Evolutionary conservation across 2,888 invertebrate species (phyloP).

Genomic region (Camponotus fellah): DNA sequence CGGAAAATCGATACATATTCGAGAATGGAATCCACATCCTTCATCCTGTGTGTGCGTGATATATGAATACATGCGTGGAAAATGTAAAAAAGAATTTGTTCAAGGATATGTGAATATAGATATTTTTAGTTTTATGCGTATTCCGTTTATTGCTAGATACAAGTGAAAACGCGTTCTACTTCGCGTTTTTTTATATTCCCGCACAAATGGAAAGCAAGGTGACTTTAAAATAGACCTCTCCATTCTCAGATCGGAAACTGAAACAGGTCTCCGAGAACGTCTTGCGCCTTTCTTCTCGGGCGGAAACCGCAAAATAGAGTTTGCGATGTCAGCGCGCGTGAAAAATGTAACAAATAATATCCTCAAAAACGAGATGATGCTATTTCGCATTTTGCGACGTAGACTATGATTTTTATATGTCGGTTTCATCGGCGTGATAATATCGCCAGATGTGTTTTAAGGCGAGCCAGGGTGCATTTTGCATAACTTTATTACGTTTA

Average conservation of each 20-base stretch:
- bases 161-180: neutral
- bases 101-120: neutral
- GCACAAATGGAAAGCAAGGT: conserved; percentile 20
- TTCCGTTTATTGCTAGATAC: neutral
- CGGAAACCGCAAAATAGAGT: conserved; percentile 17
- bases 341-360: conserved; percentile 23
- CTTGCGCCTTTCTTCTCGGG: neutral
- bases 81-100: conserved; percentile 3
- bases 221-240: conserved; percentile 25
- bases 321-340: neutral
- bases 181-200: neutral
- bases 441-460: neutral
- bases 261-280: conserved; percentile 14
- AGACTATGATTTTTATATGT: neutral
- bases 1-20: conserved; percentile 4
- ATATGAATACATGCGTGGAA: neutral
- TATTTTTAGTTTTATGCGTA: conserved; percentile 9
- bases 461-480: neutral
- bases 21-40: conserved; percentile 4
- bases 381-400: neutral
- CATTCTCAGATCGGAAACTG: conserved; percentile 32
- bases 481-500: conserved; percentile 33
- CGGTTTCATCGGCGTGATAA: neutral
- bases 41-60: neutral
- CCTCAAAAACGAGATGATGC: neutral